Percentiles rank a stretch among this genome's conserved stretches.
These are phyloP conservation scores for Jaculus jaculus DNA, from an alignment of 2,113 vertebrate species.

Conservation along the genomic window DNA sequence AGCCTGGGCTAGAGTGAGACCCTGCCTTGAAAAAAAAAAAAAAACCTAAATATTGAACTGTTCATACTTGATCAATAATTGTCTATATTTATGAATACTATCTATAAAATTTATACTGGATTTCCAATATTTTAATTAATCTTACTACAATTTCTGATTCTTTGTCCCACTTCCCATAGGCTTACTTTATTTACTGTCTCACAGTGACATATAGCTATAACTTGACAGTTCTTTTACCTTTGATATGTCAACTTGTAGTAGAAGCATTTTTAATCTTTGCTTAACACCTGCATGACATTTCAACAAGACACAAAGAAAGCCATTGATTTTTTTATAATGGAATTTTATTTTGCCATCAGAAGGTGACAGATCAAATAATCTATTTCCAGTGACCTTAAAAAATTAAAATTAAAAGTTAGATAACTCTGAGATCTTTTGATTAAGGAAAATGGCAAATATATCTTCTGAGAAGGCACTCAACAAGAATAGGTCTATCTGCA, in stretches of 20 bases:
- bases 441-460: constrained; percentile 35
- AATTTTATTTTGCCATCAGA: constrained; percentile 54
- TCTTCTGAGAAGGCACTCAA: constrained; percentile 20
- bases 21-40: no score
- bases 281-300: constrained; percentile 56
- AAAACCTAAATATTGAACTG: background rate
- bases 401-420: constrained; percentile 45
- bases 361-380: constrained; percentile 28
- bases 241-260: background rate
- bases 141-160: background rate
- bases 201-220: background rate
- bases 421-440: background rate
- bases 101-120: background rate
- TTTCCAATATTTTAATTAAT: background rate
- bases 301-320: constrained; percentile 28
- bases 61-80: background rate
- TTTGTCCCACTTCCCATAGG: background rate
- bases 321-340: background rate
- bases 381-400: constrained; percentile 53
- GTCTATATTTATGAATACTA: background rate
- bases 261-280: constrained; percentile 15
- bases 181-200: constrained; percentile 21
- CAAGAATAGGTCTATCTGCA: background rate
- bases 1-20: no score
- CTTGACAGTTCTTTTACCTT: constrained; percentile 3